Percentiles rank a stretch among this genome's conserved stretches.
phyloP scores from a whole-genome alignment of 1,140 invertebrate species.

The Drosophila parabipectinata region DNA sequence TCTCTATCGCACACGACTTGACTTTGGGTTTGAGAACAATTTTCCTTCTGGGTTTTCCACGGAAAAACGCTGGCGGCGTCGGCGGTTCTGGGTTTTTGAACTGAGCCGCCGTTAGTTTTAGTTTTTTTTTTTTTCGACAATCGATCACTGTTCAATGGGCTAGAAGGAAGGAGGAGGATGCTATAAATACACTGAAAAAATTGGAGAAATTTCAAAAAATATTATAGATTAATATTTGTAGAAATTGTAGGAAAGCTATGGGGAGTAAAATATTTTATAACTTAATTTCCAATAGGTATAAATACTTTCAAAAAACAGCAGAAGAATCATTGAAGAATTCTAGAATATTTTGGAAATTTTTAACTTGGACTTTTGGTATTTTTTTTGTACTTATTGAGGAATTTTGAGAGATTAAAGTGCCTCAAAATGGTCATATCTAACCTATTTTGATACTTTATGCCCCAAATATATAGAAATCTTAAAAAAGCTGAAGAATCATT shows the following conservation, averaged over 20 bases:
- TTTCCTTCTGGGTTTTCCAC: constrained; percentile 54
- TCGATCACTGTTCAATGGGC: constrained; percentile 70
- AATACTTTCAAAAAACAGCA: too few species aligned
- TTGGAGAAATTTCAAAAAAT: neutral
- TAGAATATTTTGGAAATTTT: neutral
- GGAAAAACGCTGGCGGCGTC: constrained; percentile 40
- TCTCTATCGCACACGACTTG: constrained; percentile 63
- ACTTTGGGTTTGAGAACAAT: constrained; percentile 76
- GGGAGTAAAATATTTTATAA: too few species aligned
- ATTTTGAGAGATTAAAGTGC: too few species aligned
- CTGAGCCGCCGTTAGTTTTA: constrained; percentile 67
- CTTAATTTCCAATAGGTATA: too few species aligned
- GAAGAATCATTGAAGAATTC: neutral
- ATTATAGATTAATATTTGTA: neutral
- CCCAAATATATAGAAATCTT: too few species aligned
- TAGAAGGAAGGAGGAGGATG: constrained; percentile 1
- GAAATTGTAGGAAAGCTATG: too few species aligned
- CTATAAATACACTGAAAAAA: constrained; percentile 15
- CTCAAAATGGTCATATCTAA: too few species aligned
- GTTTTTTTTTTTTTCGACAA: constrained; percentile 61
- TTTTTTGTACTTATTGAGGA: neutral
- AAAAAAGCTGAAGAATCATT: too few species aligned
- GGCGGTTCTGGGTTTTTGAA: constrained; percentile 61
- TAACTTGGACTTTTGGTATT: neutral
- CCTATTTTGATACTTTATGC: too few species aligned